These are phyloP conservation scores for Vultur gryphus DNA, from an alignment of 2,797 vertebrate species.

Conservation along the genomic window DNA sequence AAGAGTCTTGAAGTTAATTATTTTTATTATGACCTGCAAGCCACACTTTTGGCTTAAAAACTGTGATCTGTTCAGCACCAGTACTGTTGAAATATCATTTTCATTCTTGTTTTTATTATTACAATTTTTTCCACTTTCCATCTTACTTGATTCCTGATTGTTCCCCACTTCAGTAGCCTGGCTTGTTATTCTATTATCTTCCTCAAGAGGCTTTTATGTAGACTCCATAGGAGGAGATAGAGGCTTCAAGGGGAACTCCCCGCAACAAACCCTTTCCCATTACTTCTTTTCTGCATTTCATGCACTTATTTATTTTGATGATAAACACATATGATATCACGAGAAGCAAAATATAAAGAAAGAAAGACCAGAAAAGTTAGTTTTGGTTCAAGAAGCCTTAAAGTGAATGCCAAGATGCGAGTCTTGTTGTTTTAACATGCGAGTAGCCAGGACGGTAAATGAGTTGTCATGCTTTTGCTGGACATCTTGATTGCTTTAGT, in stretches of 20 bases:
- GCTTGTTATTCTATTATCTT: constrained; percentile 31
- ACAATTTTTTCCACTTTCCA: neutral
- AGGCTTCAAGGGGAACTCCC: neutral
- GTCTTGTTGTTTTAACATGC: neutral
- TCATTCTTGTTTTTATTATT: constrained; percentile 26
- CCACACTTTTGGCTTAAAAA: neutral
- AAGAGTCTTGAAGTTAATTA: constrained; percentile 11
- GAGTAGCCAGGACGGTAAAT: neutral
- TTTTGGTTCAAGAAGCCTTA: neutral
- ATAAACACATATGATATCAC: neutral
- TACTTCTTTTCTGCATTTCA: constrained; percentile 3
- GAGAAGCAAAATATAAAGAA: neutral
- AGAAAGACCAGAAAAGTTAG: neutral
- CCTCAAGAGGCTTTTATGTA: constrained; percentile 34
- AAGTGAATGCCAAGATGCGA: neutral
- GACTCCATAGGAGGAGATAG: neutral
- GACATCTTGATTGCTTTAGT: neutral
- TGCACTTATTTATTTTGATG: neutral
- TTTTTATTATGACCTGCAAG: constrained; percentile 9
- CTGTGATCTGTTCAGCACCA: neutral
- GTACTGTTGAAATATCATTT: constrained; percentile 4
- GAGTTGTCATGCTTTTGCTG: neutral
- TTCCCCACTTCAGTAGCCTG: neutral
- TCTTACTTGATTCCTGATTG: constrained; percentile 18
- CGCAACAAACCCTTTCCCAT: neutral